Percentiles rank a stretch among this genome's conserved stretches.
phyloP scores from a whole-genome alignment of 2,113 vertebrate species.

The Macroglossus sobrinus region DNA sequence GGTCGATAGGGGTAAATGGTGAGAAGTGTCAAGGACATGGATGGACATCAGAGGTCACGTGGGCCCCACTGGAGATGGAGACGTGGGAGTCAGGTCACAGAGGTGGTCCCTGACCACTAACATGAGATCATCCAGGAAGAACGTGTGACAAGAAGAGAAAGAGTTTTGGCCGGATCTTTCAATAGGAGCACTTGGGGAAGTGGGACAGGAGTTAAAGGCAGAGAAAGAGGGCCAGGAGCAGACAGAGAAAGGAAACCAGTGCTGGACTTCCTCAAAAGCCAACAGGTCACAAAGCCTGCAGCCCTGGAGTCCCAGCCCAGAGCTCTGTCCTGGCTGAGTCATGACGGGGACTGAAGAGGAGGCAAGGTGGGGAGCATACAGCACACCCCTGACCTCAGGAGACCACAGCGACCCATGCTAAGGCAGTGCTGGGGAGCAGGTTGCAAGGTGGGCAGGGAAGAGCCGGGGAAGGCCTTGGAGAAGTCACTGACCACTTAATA shows the following conservation, averaged over 20 bases:
- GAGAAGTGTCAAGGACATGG: not conserved
- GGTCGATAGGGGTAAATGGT: not conserved
- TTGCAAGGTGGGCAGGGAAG: not conserved
- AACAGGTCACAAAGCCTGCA: too few species aligned
- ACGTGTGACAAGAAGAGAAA: not conserved
- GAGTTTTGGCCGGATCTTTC: not conserved
- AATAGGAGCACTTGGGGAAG: not conserved
- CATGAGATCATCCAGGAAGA: not conserved
- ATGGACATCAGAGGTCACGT: not conserved
- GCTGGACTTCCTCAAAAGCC: not conserved
- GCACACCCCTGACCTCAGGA: not conserved
- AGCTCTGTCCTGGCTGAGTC: not conserved
- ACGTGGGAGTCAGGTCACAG: too few species aligned
- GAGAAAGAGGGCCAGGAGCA: not conserved
- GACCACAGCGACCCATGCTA: not conserved
- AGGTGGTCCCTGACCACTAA: not conserved
- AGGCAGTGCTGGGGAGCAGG: fast-evolving
- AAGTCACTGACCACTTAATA: not conserved
- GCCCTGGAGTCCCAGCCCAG: not conserved
- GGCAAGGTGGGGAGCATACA: not conserved
- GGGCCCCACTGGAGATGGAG: not conserved
- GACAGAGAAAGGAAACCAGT: not conserved
- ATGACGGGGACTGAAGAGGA: too few species aligned
- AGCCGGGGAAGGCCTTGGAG: not conserved
- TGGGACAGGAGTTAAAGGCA: too few species aligned